Percentiles rank a stretch among this genome's conserved stretches.
These are phyloP conservation scores for Digitonthophagus gazella DNA, from an alignment of 2,888 invertebrate genomes.

Conservation along the genomic window DNA sequence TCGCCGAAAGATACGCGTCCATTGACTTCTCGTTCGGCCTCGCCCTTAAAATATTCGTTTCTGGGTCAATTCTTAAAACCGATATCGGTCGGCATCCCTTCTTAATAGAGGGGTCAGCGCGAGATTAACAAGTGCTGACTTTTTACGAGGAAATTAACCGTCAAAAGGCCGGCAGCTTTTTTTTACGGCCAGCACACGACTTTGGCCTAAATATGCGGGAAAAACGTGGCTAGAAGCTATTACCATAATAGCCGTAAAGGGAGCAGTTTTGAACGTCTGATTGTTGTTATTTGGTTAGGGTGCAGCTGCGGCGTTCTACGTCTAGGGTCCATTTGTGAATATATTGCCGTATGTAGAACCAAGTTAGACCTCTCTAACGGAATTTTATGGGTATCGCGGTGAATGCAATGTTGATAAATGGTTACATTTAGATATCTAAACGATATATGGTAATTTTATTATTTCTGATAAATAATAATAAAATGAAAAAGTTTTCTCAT, in stretches of 20 bases:
- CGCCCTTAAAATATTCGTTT: neutral
- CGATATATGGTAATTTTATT: too few relatives aligned
- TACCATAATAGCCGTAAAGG: conserved; percentile 16
- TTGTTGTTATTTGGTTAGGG: neutral
- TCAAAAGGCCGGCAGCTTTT: neutral
- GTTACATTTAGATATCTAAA: too few relatives aligned
- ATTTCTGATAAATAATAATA: neutral
- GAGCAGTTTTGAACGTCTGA: conserved; percentile 7
- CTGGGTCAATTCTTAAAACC: neutral
- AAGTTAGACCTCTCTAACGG: neutral
- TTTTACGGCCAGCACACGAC: conserved; percentile 15
- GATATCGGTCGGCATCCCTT: neutral
- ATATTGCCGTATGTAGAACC: too few relatives aligned
- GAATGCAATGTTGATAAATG: too few relatives aligned
- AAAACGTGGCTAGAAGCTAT: conserved; percentile 14
- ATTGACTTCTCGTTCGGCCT: neutral
- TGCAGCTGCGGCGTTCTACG: neutral
- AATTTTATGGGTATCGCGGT: too few relatives aligned
- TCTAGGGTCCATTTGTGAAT: neutral
- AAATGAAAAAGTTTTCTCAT: neutral
- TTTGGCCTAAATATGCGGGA: conserved; percentile 2
- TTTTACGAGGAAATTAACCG: neutral
- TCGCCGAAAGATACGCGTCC: neutral
- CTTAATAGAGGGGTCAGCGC: neutral
- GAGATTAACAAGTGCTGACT: neutral